Percentiles rank a stretch among this genome's conserved stretches.
phyloP scores from a whole-genome alignment of 1,140 invertebrate genomes.

The Apis laboriosa region DNA sequence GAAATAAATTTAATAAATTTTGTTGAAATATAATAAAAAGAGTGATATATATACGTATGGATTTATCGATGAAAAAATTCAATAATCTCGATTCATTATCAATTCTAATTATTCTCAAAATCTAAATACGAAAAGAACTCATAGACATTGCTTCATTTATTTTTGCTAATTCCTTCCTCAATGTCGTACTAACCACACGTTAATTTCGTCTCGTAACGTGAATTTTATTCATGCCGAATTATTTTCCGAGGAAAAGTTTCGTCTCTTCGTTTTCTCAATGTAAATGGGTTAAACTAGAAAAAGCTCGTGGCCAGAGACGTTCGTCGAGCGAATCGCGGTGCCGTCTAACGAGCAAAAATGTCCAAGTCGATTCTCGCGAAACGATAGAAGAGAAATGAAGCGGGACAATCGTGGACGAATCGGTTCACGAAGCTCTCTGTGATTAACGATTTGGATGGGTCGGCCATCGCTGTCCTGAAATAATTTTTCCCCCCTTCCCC shows the following conservation, averaged over 20 bases:
- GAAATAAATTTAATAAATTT: too few relatives aligned
- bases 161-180: too few relatives aligned
- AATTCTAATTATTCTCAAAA: too few relatives aligned
- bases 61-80: too few relatives aligned
- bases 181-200: too few relatives aligned
- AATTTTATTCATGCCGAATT: not conserved
- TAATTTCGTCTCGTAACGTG: too few relatives aligned
- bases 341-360: constrained; percentile 21
- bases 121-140: too few relatives aligned
- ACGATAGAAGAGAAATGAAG: constrained; percentile 48
- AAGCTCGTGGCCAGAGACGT: not conserved
- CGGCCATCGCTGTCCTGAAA: constrained; percentile 36
- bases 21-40: too few relatives aligned
- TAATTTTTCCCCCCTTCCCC: constrained; percentile 41
- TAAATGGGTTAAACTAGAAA: not conserved
- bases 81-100: too few relatives aligned
- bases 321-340: not conserved
- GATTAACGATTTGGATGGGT: constrained; percentile 55
- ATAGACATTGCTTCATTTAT: too few relatives aligned
- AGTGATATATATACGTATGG: too few relatives aligned
- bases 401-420: constrained; percentile 37
- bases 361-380: not conserved
- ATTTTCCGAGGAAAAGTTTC: not conserved
- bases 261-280: not conserved
- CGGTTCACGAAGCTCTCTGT: constrained; percentile 23